A percentile compares a stretch with the other conserved stretches of the same genome.
phyloP scores from a whole-genome alignment of 2,113 vertebrate genomes.

The Prinia subflava region DNA sequence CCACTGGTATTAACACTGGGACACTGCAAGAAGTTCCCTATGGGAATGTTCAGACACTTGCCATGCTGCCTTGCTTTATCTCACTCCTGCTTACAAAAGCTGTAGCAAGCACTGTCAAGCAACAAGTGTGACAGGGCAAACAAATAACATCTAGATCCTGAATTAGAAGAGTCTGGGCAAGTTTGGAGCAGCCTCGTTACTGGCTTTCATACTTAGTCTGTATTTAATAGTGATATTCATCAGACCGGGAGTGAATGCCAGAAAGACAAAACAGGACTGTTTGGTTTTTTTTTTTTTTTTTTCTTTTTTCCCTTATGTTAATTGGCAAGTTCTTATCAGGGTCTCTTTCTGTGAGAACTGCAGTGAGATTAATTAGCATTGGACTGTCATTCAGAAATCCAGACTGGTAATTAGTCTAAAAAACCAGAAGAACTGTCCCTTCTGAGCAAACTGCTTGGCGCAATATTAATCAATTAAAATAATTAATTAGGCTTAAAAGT shows the following conservation, averaged over 20 bases:
- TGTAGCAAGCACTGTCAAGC: neutral
- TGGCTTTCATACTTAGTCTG: neutral
- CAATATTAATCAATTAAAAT: constrained; percentile 51
- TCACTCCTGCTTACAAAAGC: neutral
- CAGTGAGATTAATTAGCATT: constrained; percentile 71
- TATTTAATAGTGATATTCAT: constrained; percentile 47
- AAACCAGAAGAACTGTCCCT: constrained; percentile 41
- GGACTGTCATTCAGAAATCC: constrained; percentile 66
- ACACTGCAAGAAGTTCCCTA: neutral
- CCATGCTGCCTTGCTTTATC: neutral
- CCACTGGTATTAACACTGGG: accelerated
- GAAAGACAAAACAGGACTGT: constrained; percentile 58
- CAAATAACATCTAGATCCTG: neutral
- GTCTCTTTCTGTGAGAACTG: constrained; percentile 71
- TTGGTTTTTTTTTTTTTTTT: constrained; percentile 20
- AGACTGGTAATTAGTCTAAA: constrained; percentile 65
- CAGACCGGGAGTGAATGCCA: constrained; percentile 33
- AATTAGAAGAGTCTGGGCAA: neutral
- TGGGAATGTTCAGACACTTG: neutral
- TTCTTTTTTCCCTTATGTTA: constrained; percentile 49
- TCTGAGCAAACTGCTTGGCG: constrained; percentile 6
- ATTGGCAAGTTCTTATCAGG: constrained; percentile 67
- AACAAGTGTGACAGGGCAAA: neutral
- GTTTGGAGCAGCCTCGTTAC: neutral
- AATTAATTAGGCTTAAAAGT: constrained; percentile 44